These are phyloP conservation scores for Apoderus coryli DNA, from an alignment of 2,888 invertebrate species.

Conservation along the genomic window DNA sequence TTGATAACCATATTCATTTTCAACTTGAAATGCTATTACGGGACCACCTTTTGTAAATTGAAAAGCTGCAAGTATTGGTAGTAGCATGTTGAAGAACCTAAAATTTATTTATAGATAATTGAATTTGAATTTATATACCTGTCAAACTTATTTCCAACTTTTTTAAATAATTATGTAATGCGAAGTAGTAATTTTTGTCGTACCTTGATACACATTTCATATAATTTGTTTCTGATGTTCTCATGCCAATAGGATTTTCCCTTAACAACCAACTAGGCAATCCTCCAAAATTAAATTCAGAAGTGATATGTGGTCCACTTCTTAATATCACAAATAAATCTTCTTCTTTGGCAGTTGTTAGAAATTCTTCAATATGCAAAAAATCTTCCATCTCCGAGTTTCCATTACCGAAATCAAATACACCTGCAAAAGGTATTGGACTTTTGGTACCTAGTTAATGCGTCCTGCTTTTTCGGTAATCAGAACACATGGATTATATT, in stretches of 20 bases:
- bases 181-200: slow-evolving; percentile 17
- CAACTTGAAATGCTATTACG: slow-evolving; percentile 75
- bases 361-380: slow-evolving; percentile 46
- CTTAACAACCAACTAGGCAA: slow-evolving; percentile 26
- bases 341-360: slow-evolving; percentile 58
- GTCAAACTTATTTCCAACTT: too few species aligned
- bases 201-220: slow-evolving; percentile 37
- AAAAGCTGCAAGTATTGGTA: slow-evolving; percentile 35
- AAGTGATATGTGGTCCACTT: slow-evolving; percentile 85
- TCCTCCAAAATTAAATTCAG: slow-evolving; percentile 62
- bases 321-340: slow-evolving; percentile 67
- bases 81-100: slow-evolving; percentile 36
- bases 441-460: too few species aligned
- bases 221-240: slow-evolving; percentile 25
- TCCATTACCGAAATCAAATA: slow-evolving; percentile 47
- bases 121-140: too few species aligned
- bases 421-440: slow-evolving; percentile 41
- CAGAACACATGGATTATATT: too few species aligned
- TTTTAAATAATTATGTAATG: too few species aligned
- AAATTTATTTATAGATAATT: too few species aligned
- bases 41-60: slow-evolving; percentile 66
- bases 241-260: slow-evolving; percentile 25
- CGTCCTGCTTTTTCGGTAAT: too few species aligned
- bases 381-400: slow-evolving; percentile 35
- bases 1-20: too few species aligned